Conservation (phyloP, 2,888 invertebrate species). For the Achlya flavicornis region DNA sequence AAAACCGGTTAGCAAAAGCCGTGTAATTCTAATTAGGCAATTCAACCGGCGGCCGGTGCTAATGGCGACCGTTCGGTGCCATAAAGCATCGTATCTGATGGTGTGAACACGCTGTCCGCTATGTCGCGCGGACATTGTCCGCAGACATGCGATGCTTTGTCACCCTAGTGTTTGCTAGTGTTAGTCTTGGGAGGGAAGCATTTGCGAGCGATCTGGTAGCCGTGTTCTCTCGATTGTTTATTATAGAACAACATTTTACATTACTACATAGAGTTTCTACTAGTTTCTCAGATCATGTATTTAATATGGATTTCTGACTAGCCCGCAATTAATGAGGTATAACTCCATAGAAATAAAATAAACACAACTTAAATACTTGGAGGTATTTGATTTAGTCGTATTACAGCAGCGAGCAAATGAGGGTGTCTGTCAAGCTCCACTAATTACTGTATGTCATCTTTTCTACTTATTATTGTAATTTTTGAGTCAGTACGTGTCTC, state of each 20-base stretch:
- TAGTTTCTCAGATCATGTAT: too few species aligned
- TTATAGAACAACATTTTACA: background rate
- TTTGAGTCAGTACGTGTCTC: too few species aligned
- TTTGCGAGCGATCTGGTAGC: background rate
- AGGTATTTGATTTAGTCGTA: too few species aligned
- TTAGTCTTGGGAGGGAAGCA: background rate
- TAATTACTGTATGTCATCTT: too few species aligned
- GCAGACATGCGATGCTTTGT: constrained; percentile 79
- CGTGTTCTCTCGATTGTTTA: background rate
- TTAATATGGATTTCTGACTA: too few species aligned
- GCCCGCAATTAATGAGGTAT: too few species aligned
- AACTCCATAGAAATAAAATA: too few species aligned
- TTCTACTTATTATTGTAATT: too few species aligned
- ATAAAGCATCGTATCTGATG: constrained; percentile 80
- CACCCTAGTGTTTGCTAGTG: constrained; percentile 68
- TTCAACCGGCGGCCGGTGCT: constrained; percentile 69
- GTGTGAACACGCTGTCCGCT: constrained; percentile 77
- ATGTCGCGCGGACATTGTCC: constrained; percentile 69
- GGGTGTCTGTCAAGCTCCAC: too few species aligned
- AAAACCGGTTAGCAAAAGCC: constrained; percentile 59
- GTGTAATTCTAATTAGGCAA: constrained; percentile 82
- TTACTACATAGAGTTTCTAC: too few species aligned
- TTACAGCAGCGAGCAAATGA: too few species aligned
- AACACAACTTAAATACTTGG: too few species aligned
- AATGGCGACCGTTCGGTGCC: constrained; percentile 71